phyloP scores from a whole-genome alignment of 2,113 vertebrate species.

The Tupaia chinensis region DNA sequence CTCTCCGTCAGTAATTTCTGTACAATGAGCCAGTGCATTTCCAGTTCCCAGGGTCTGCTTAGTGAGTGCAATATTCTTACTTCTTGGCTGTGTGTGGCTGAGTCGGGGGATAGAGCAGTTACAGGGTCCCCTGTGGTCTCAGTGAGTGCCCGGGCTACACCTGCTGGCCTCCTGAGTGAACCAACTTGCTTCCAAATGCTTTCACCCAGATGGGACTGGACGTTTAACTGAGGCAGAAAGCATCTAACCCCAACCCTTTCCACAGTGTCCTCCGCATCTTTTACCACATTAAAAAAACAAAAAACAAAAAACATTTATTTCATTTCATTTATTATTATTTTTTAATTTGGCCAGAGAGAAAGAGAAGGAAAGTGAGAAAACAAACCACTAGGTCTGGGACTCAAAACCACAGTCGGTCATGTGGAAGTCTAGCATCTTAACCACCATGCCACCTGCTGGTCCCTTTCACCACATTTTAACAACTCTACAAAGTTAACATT shows the following conservation, averaged over 20 bases:
- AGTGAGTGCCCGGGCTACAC: accelerated
- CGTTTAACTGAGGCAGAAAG: neutral
- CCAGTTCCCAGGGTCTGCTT: neutral
- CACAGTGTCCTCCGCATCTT: neutral
- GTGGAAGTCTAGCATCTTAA: no score
- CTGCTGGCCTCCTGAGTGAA: neutral
- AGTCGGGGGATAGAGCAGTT: neutral
- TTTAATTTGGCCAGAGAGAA: no score
- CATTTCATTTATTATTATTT: no score
- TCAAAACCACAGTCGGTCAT: no score
- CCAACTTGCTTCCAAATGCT: accelerated
- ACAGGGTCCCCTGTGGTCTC: neutral
- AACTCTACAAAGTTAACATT: neutral
- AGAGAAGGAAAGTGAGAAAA: no score
- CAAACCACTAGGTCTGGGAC: no score
- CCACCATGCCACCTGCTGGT: no score
- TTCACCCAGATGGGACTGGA: neutral
- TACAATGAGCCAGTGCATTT: neutral
- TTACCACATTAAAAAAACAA: neutral
- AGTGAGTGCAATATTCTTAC: neutral
- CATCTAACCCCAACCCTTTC: neutral
- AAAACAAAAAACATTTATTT: no score
- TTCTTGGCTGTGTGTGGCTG: neutral
- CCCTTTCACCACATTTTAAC: neutral
- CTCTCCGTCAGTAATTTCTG: neutral